Base-by-base conservation (phyloP, 2,888 invertebrate species). In the Drosophila hamatofila region DNA sequence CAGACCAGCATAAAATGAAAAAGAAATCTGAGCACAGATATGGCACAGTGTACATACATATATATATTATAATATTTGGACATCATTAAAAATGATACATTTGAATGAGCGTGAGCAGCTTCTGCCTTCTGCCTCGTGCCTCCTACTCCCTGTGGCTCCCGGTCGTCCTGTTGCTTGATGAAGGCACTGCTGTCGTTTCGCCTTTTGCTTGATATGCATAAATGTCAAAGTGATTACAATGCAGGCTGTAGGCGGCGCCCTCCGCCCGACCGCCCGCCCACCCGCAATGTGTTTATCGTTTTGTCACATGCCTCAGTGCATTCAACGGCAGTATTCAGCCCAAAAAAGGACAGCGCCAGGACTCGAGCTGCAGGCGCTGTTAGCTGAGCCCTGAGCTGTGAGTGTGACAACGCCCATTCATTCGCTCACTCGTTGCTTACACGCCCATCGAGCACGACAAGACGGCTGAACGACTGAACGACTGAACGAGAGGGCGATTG, bases 151-250 rank as follows among this genome's bases (percentile, higher is more conserved):
- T 35, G 18, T 52, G n/a, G 52, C 25, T 25, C 46, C 33, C 41
- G 27, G 35, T 4, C 9, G 30, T 56, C 42, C 25, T 21, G n/a
- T 16, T 16, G 21, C 30, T 16, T 62, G 64, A 39, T 62, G 67
- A 76, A 65, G 77, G 65, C 68, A 75, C 48, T 76, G 82, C 52
- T 69, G 82, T 70, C 75, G 61, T 39, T 63, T 55, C 69, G 69
- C 51, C 86, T 69, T 84, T 89, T 84, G 88, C 90, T 81, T 78
- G 86, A 86, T 88, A 89, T 91, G 91, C 91, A 91, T 90, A 91
- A 91, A 92, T 90, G 91, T 89, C 91, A 92, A 91, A 92, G 90
- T 91, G 92, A 92, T 92, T 91, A 91, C 91, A 89, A 89, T 87
- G 85, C 72, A 76, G 85, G 73, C 69, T 23, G 48, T 30, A 52